Conservation (phyloP, 2,888 invertebrate species). For the Lepidocyrtoides sp. region DNA sequence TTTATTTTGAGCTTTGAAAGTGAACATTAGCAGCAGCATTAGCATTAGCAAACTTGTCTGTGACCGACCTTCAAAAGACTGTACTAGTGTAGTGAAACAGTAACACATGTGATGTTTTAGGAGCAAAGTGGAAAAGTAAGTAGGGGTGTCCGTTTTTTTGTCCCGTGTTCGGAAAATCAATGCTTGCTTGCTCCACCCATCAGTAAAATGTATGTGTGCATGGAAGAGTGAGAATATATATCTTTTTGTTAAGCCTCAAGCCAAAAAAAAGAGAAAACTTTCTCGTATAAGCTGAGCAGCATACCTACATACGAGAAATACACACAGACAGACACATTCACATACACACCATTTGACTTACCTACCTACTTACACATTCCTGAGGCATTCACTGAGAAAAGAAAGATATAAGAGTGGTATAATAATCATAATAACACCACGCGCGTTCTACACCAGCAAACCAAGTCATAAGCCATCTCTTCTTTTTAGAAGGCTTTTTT, state of each 20-base stretch:
- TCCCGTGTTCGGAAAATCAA: slow-evolving; percentile 79
- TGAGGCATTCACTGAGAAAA: neutral
- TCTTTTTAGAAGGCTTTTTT: neutral
- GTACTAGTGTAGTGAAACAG: too few species aligned
- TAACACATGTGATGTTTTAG: neutral
- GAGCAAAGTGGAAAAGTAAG: neutral
- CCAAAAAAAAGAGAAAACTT: neutral
- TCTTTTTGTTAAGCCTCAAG: neutral
- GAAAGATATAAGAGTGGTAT: neutral
- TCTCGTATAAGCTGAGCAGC: neutral
- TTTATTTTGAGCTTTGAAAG: too few species aligned
- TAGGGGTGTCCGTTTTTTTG: slow-evolving; percentile 50
- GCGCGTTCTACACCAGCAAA: neutral
- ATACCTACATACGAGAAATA: neutral
- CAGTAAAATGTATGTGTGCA: slow-evolving; percentile 31
- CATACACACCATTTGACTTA: neutral
- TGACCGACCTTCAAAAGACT: neutral
- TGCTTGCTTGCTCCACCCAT: slow-evolving; percentile 77
- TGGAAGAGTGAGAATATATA: neutral
- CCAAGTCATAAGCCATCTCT: neutral
- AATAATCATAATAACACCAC: slow-evolving; percentile 1
- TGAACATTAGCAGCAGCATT: neutral
- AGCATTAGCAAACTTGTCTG: neutral
- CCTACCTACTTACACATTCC: neutral
- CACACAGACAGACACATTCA: neutral